Evolutionary conservation across 2,797 vertebrate genomes (phyloP), one percentile per base, ranked within the genome.

Genomic region (Graptemys geographica): DNA sequence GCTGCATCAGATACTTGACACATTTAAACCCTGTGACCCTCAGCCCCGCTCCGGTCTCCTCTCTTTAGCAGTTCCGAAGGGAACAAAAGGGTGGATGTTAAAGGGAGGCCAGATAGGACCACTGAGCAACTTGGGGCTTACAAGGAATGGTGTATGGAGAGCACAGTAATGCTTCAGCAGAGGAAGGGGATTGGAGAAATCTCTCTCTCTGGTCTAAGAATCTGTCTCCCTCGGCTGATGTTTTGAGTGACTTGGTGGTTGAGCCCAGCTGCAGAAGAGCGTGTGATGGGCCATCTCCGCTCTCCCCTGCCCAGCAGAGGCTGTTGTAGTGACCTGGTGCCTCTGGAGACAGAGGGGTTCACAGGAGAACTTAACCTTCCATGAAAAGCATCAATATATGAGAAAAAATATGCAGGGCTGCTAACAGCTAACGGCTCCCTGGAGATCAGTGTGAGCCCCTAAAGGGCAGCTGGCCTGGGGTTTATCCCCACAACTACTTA

Each of bases 61-160:
- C 11, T 16, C 87, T 86, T 86, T 79, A 41, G 85, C 81, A 51
- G 79, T 69, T 79, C 49, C 49, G 27, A 11, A 16, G 8, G 41
- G 15, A 65, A 56, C 18, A 53, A 65, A 62, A 62, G 9, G 62
- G n/a, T 31, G 52, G 52, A 53, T 51, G 15, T 41, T 57, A 65
- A 76, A 81, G 69, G 41, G 8, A 21, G 65, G n/a, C 65, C 65
- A 37, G 86, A 92, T 15, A 27, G 51, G 84, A 62, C 15, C 57
- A 33, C 21, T 78, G n/a, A 33, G 57, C 15, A 12, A 83, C 18
- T 33, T 72, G 3, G 84, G 0, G 4, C 51, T 49, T 1, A 0
- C 57, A 28, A 2, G 0, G 65, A 41, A 72, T 37, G 65, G 51
- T 1, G 78, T 5, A 25, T 5, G 72, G 79, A 7, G 11, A 65